Base-by-base conservation (phyloP, 2,113 vertebrate genomes). In the Pogona vitticeps region DNA sequence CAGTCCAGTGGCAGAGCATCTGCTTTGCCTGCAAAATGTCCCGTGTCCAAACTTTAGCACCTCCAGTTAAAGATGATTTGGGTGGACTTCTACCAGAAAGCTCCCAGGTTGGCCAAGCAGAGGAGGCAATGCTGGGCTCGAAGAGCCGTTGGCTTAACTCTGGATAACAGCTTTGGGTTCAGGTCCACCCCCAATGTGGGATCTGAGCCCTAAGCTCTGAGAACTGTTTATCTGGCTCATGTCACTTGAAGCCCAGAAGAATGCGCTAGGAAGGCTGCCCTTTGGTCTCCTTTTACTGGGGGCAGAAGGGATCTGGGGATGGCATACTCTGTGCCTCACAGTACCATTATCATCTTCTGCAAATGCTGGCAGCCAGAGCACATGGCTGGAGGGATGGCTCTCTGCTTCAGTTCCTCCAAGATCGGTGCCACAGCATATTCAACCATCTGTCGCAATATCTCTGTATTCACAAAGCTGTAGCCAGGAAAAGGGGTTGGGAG, bases 291-390 rank as follows among this genome's bases (percentile, higher is more conserved):
- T 80, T 67, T 81, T 86, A 75, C 65, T 75, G 63, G n/a, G 82
- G 84, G 91, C n/a, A 59, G 13, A 83, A 46, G 84, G 85, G 67
- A 82, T 38, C 21, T 46, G 15, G 71, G 71, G 18, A 65, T 52
- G 36, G 42, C 77, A 67, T 88, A 56, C n/a, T 76, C 70, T 80
- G 36, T 23, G 70, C 17, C 38, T 67, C 82, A 83, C 75, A 52
- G 81, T 94, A 95, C 94, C 93, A 93, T 94, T 92, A 95, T 95
- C 89, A 93, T 95, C 90, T 92, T 95, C 91, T 95, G 94, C 33
- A 95, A 91, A 76, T 90, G 86, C 84, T 95, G 95, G 85, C 95
- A 95, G 90, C 91, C 92, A 86, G 93, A 93, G 75, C 95, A 95
- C 52, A 92, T 31, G 13, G 26, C 92, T 1, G 88, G 91, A 68